Evolutionary conservation across 2,113 vertebrate species (phyloP), one percentile per base, ranked within the genome.

Genomic region (Otus sunia): DNA sequence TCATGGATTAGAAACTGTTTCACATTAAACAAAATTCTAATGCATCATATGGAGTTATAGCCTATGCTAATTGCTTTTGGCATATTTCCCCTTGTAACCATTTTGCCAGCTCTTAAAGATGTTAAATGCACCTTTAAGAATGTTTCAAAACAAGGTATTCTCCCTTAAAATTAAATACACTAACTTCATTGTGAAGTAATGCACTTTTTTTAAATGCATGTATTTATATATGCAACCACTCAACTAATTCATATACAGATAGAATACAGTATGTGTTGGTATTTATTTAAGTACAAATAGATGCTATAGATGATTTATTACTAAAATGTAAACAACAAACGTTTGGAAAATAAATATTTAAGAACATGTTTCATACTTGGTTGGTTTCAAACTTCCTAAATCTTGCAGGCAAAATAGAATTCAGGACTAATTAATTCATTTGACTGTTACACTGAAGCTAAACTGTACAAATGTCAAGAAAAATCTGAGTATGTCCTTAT

Each of bases 21-120:
- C 89, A 91, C 55, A 92, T 83, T 89, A 95, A 97, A 87, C 41
- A 93, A 96, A 97, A 96, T 95, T 86, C 64, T 88, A 96, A 91
- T 88, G 90, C 37, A 96, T 94, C 66, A 83, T 79, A 86, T 18
- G 59, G 62, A 97, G 18, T 80, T 84, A 94, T 34, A 77, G 62
- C 58, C 83, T 86, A 95, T 87, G 79, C 62, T 96, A 91, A 96
- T 92, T 94, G 79, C 36, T 93, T 94, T 88, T 89, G 92, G 73
- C 79, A 62, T 81, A 93, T 75, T 90, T 89, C 60, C 76, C 58
- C n/a, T 89, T 72, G 17, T 79, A 91, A 92, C 26, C 32, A 76
- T 92, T 93, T 82, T 89, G 26, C 25, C 37, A 87, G 47, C 18
- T 84, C 82, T 72, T 34, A 32, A 21, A 92, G 49, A 49, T 60